A percentile compares a stretch with the other conserved stretches of the same genome.
These are phyloP conservation scores for Crotalus tigris DNA, from an alignment of 2,113 vertebrate genomes.

Conservation along the genomic window DNA sequence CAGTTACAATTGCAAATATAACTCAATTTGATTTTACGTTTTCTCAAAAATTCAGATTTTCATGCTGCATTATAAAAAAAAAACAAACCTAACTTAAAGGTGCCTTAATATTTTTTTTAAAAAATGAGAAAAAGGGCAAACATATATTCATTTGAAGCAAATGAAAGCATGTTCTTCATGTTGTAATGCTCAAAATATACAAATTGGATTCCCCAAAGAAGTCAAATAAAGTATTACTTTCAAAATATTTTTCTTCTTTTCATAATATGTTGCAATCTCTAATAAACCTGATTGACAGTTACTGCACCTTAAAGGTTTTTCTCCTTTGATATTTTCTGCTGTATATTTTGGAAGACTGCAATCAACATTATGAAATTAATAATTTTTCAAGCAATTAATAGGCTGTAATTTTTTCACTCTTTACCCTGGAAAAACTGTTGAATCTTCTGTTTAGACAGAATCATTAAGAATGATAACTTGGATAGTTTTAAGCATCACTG, in stretches of 20 bases:
- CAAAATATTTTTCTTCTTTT: not conserved
- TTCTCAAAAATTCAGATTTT: not conserved
- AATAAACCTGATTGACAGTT: slow-evolving; percentile 33
- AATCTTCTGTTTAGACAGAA: slow-evolving; percentile 9
- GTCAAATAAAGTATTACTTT: not conserved
- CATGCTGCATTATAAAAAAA: not conserved
- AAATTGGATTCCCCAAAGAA: not conserved
- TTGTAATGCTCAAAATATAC: slow-evolving; percentile 1
- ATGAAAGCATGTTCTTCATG: not conserved
- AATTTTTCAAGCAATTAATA: slow-evolving; percentile 51
- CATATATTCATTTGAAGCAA: not conserved
- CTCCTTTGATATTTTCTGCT: slow-evolving; percentile 36
- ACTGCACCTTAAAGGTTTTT: slow-evolving; percentile 36
- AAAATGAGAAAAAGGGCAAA: not conserved
- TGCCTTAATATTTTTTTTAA: accelerated
- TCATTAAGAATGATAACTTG: slow-evolving; percentile 3
- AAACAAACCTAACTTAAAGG: not conserved
- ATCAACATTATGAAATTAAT: slow-evolving; percentile 60
- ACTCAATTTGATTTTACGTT: slow-evolving; percentile 4
- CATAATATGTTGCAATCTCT: slow-evolving; percentile 42
- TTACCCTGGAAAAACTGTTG: slow-evolving; percentile 11
- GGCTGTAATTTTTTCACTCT: slow-evolving; percentile 35
- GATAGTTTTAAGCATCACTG: slow-evolving; percentile 32
- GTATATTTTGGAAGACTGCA: slow-evolving; percentile 36
- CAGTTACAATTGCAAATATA: not conserved